A percentile compares a stretch with the other conserved stretches of the same genome.
These are phyloP conservation scores for Cirrhinus mrigala DNA, from an alignment of 2,797 vertebrate species.

Conservation along the genomic window DNA sequence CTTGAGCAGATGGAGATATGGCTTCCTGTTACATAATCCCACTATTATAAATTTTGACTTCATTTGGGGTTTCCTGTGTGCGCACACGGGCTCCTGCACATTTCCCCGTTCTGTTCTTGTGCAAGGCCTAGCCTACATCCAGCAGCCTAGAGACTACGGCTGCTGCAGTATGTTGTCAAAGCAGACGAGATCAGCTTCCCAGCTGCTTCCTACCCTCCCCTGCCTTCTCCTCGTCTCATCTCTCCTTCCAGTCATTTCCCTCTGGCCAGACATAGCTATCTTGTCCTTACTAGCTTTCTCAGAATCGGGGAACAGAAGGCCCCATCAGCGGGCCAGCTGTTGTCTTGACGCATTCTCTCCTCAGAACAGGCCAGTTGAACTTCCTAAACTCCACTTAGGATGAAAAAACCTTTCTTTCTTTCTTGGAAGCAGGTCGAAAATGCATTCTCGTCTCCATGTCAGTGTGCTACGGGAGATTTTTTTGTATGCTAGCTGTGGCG, in stretches of 20 bases:
- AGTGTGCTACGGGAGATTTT: conserved; percentile 7
- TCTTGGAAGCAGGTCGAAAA: conserved; percentile 26
- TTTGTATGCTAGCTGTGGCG: conserved; percentile 49
- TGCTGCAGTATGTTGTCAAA: conserved; percentile 32
- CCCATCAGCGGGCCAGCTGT: conserved; percentile 80
- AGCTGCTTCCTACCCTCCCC: conserved; percentile 32
- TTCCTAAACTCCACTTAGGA: conserved; percentile 79
- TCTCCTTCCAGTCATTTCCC: conserved; percentile 53
- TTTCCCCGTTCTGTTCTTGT: conserved; percentile 61
- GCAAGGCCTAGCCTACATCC: conserved; percentile 55
- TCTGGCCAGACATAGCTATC: conserved; percentile 72
- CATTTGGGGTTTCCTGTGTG: conserved; percentile 61
- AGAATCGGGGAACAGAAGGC: conserved; percentile 75
- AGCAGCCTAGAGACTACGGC: conserved; percentile 57
- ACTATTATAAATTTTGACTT: conserved; percentile 57
- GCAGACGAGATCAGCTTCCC: conserved; percentile 40
- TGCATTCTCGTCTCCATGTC: conserved; percentile 27
- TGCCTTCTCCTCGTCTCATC: conserved; percentile 17
- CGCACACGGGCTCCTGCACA: conserved; percentile 32
- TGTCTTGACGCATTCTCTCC: conserved; percentile 68
- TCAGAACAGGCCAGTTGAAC: conserved; percentile 80
- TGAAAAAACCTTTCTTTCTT: conserved; percentile 65
- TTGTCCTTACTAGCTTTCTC: conserved; percentile 71
- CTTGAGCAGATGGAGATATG: conserved; percentile 74
- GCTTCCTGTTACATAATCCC: conserved; percentile 65